Evolutionary conservation across 2,888 invertebrate genomes (phyloP), one percentile per base, ranked within the genome.

Genomic region (Platycheirus rosarum): DNA sequence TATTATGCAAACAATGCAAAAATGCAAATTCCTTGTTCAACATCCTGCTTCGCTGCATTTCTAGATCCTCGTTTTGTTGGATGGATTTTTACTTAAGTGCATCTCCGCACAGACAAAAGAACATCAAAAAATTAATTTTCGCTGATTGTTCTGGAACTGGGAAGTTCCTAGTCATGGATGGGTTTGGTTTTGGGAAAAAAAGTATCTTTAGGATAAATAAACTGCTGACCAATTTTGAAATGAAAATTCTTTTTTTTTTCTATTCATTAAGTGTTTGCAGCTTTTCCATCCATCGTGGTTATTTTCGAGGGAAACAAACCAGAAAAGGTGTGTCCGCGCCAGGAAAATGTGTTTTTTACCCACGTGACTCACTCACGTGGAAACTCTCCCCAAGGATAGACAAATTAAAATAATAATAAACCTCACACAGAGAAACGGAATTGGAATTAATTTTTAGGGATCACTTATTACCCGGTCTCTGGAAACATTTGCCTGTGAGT

Each of bases 361-460:
- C 82, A 82, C 82, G 82, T 82, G 82, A 82, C 35, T 82, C 82
- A 82, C 82, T 82, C 77, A 77, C 53, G 68, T 82, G 77, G 77
- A 82, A 82, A 76, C 42, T 44, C 48, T 23, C n/a, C n/a, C n/a
- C 46, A 49, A 66, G 70, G 65, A 66, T 75, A 42, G 51, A 53
- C 35, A 35, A 57, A 60, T 60, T 57, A 57, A 23, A 57, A 57
- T 57, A 57, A 60, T 40, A 51, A 71, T 49, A 51, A 62, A 26
- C 55, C 55, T 49, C 13, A 53, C 11, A 18, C 4, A 16, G 57
- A 51, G 73, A n/a, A n/a, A 70, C 53, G 8, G 60, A 73, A 68
- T 71, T 63, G 8, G 60, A 73, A 73, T 71, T 68, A 55, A 63
- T 73, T 82, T 73, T 77, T 42, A 53, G 79, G 79, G 68, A 79